These are phyloP conservation scores for Gorsachius magnificus DNA, from an alignment of 2,797 vertebrate species.

Conservation along the genomic window DNA sequence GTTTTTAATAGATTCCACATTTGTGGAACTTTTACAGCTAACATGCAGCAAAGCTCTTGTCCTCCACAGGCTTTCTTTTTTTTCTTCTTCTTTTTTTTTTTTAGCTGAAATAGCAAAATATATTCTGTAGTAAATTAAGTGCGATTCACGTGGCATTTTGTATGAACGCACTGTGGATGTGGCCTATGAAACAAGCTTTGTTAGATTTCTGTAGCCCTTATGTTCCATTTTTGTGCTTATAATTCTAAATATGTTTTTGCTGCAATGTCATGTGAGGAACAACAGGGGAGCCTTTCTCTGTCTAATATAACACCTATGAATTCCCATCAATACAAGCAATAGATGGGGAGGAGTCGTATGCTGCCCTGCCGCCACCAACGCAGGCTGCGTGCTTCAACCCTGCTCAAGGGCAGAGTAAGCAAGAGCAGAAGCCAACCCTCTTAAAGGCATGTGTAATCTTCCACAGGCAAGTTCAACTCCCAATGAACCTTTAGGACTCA, in stretches of 20 bases:
- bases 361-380: neutral
- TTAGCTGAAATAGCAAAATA: slow-evolving; percentile 3
- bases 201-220: slow-evolving; percentile 55
- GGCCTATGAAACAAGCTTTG: slow-evolving; percentile 66
- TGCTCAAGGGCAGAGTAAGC: neutral
- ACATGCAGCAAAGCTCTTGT: slow-evolving; percentile 26
- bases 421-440: neutral
- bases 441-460: neutral
- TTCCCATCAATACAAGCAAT: neutral
- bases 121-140: slow-evolving; percentile 65
- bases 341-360: neutral
- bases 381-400: neutral
- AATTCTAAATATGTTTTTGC: slow-evolving; percentile 18
- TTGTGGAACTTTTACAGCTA: slow-evolving; percentile 38
- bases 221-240: slow-evolving; percentile 17
- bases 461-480: neutral
- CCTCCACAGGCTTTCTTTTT: neutral
- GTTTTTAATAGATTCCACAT: slow-evolving; percentile 56
- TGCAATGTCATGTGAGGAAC: slow-evolving; percentile 36
- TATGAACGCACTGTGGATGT: neutral
- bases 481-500: neutral
- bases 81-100: neutral
- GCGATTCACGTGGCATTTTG: slow-evolving; percentile 51
- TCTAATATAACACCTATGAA: slow-evolving; percentile 35
- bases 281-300: slow-evolving; percentile 61